These are phyloP conservation scores for Trematomus loennbergii DNA, from an alignment of 2,113 vertebrate genomes.

Conservation along the genomic window DNA sequence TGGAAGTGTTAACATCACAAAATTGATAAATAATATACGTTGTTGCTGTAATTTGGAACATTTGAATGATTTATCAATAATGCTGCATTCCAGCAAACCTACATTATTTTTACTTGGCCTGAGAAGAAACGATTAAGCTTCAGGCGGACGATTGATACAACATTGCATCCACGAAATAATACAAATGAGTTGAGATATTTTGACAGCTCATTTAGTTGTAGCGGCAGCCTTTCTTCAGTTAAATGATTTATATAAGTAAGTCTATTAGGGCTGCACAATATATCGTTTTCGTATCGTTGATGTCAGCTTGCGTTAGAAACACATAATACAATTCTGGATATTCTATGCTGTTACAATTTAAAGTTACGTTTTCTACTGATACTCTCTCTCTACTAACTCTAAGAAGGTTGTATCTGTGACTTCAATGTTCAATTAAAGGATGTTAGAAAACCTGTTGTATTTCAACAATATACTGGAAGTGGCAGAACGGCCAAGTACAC, in stretches of 20 bases:
- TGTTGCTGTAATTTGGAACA: slow-evolving; percentile 20
- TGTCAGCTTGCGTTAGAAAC: too few species aligned
- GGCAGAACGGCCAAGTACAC: too few species aligned
- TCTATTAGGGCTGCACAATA: neutral
- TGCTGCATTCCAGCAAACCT: slow-evolving; percentile 1
- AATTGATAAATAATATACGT: neutral
- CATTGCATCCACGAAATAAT: slow-evolving; percentile 23
- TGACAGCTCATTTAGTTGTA: neutral
- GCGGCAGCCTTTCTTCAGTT: neutral
- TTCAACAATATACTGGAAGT: too few species aligned
- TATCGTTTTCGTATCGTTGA: too few species aligned
- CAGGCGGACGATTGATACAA: slow-evolving; percentile 26
- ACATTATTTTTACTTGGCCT: slow-evolving; percentile 19
- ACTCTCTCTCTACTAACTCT: too few species aligned
- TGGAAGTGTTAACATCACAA: slow-evolving; percentile 6
- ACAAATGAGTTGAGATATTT: slow-evolving; percentile 13
- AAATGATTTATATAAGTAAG: neutral
- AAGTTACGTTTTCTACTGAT: too few species aligned
- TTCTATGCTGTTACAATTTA: too few species aligned
- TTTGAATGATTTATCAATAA: slow-evolving; percentile 34
- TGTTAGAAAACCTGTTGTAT: too few species aligned
- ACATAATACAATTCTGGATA: too few species aligned
- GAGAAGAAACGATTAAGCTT: slow-evolving; percentile 9
- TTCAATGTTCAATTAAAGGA: too few species aligned
- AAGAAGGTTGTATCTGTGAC: too few species aligned